These are phyloP conservation scores for Cydia fagiglandana DNA, from an alignment of 1,140 invertebrate genomes.

Conservation along the genomic window DNA sequence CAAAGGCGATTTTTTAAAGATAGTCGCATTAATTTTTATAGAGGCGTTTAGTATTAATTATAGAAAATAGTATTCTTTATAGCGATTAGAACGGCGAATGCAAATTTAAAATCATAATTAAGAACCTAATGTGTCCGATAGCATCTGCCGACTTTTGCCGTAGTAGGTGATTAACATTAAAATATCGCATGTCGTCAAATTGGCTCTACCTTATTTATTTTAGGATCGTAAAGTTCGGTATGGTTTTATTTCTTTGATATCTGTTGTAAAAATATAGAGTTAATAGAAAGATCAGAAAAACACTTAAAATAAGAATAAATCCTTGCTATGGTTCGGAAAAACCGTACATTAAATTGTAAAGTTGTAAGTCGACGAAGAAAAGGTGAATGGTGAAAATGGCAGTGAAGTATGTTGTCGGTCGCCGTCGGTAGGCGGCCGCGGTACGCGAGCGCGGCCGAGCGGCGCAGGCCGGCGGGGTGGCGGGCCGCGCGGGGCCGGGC, in stretches of 20 bases:
- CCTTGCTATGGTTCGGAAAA: neutral
- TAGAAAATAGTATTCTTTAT: neutral
- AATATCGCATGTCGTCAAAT: neutral
- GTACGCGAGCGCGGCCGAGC: slow-evolving; percentile 35
- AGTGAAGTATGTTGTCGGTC: slow-evolving; percentile 21
- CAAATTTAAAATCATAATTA: slow-evolving; percentile 3
- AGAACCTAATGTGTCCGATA: slow-evolving; percentile 4
- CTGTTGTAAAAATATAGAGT: neutral
- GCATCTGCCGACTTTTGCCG: neutral
- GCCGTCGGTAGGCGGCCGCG: slow-evolving; percentile 37
- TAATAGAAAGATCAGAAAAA: neutral
- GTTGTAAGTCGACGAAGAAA: slow-evolving; percentile 22
- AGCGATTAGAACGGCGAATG: neutral
- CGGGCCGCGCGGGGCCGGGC: slow-evolving; percentile 43
- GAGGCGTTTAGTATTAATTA: neutral
- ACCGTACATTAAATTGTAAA: neutral
- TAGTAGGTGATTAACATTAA: neutral
- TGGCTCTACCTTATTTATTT: neutral
- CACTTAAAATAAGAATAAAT: neutral
- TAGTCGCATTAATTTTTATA: neutral
- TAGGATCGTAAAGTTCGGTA: neutral
- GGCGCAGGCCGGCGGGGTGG: slow-evolving; percentile 41
- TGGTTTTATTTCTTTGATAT: too few relatives aligned
- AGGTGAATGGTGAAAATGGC: slow-evolving; percentile 20
- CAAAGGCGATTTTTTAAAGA: too few relatives aligned